A percentile compares a stretch with the other conserved stretches of the same genome.
Evolutionary conservation across 2,888 invertebrate species (phyloP).

Genomic region (Lycocerus yunnanus): DNA sequence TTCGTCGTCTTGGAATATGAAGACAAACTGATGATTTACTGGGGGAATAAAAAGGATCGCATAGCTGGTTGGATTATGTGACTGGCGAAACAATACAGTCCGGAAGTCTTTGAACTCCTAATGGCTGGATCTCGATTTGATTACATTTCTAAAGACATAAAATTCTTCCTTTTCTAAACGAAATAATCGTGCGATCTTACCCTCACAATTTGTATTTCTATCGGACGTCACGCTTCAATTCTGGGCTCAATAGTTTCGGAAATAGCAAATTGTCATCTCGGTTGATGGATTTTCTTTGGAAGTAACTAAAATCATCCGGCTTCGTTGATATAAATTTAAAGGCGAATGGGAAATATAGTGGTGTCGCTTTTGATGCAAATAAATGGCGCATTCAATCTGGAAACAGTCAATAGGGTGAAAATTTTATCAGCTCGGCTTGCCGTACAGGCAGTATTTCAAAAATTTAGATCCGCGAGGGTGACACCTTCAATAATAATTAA

Average conservation of each 20-base stretch:
- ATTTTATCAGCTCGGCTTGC: background rate
- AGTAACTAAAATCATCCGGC: background rate
- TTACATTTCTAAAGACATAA: background rate
- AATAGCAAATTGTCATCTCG: background rate
- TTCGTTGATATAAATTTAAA: background rate
- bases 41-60: background rate
- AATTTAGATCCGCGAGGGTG: background rate
- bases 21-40: background rate
- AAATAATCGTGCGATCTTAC: background rate
- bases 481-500: background rate
- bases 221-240: background rate
- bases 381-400: background rate
- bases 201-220: background rate
- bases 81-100: too few relatives aligned
- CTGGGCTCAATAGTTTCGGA: background rate
- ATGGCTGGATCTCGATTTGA: background rate
- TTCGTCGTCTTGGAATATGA: background rate
- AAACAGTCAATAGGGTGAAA: background rate
- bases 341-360: background rate
- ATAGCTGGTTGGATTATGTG: background rate
- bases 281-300: background rate
- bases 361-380: background rate
- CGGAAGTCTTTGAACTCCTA: background rate
- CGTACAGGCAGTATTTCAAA: background rate
- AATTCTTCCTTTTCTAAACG: background rate